Percentiles rank a stretch among this genome's conserved stretches.
phyloP scores from a whole-genome alignment of 2,113 vertebrate species.

The Picathartes gymnocephalus region DNA sequence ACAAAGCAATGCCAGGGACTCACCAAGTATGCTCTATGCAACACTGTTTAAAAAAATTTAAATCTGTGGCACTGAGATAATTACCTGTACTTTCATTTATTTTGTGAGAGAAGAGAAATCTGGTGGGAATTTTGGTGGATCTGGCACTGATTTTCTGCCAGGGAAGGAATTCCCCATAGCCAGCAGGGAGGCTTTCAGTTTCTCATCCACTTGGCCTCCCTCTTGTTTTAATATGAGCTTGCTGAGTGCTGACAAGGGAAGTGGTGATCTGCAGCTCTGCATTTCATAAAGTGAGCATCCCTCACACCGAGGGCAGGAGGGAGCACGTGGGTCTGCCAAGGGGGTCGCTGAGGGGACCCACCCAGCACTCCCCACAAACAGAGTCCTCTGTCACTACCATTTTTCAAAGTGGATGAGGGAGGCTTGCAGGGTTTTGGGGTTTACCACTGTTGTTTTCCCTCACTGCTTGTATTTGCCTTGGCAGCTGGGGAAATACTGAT shows the following conservation, averaged over 20 bases:
- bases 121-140: not conserved
- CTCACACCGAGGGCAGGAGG: accelerated
- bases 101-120: not conserved
- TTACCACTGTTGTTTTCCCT: not conserved
- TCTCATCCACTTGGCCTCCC: not conserved
- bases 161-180: not conserved
- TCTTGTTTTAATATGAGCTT: not conserved
- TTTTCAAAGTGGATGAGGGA: not conserved
- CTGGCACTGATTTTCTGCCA: not conserved
- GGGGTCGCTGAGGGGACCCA: not conserved
- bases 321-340: accelerated
- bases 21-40: not conserved
- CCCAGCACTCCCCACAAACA: not conserved
- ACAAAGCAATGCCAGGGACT: not conserved
- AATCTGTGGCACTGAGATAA: not conserved
- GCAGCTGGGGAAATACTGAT: not conserved
- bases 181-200: not conserved
- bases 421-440: not conserved
- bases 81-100: not conserved
- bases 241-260: not conserved
- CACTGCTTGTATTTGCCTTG: not conserved
- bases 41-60: not conserved
- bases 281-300: accelerated
- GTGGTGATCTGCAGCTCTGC: not conserved
- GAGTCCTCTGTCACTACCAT: accelerated